Evolutionary conservation across 2,113 vertebrate species (phyloP), one percentile per base, ranked within the genome.

Genomic region (Microtus pennsylvanicus): DNA sequence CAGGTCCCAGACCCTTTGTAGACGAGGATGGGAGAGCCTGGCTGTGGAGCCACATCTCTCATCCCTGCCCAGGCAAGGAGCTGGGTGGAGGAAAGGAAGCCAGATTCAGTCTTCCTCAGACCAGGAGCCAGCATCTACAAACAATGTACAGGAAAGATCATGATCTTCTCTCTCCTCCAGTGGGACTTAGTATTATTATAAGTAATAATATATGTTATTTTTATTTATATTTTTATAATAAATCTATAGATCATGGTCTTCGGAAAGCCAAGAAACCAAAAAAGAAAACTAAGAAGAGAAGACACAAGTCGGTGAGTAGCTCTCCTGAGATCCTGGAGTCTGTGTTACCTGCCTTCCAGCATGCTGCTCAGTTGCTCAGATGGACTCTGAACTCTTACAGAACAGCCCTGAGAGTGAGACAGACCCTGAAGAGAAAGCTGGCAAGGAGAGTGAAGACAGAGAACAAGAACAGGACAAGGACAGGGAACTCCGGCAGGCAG

Each of bases 241-340:
- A 82, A 14, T 93, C 72, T 94, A 30, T 4, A 98, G 98, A 98
- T 94, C 98, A 98, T 69, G 98, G 98, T 94, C 96, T 98, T 93
- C 98, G 98, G 94, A 98, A 98, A 97, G 96, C 97, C 95, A 98
- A 98, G 96, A 98, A 98, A 90, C 98, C 98, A 97, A 98, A 98
- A 97, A 98, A 98, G 98, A 98, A 98, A 97, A 98, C 96, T n/a
- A 98, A 98, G 96, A 98, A 98, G 96, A 98, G 98, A 97, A 97
- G 98, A 89, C 98, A 98, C 88, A 98, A 98, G 96, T 98, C 98
- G 86, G 98, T 98, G 93, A 98, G 98, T 98, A 93, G 70, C 89
- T 87, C 63, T 91, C 45, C 65, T 11, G 87, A 67, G 96, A 50
- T 33, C 83, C 69, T 69, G 80, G 85, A 42, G 30, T 42, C 72